Base-by-base conservation (phyloP, 2,797 vertebrate genomes). In the Staurois parvus region DNA sequence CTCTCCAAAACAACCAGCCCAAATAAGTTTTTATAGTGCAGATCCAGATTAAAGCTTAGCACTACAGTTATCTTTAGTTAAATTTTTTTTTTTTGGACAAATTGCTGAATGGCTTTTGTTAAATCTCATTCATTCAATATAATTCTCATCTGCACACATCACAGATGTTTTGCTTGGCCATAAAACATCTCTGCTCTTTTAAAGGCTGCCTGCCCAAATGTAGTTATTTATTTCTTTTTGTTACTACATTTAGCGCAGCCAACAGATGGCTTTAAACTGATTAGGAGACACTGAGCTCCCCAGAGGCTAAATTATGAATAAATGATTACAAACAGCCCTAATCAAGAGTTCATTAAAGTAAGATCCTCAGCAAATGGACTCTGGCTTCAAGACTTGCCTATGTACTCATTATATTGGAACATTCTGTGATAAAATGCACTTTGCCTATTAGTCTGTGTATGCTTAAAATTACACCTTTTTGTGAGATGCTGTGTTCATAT, bases 191-290 rank as follows among this genome's bases (percentile, higher is more conserved):
- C 34, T 87, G 73, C 66, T 37, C 56, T 76, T 76, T 69, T 76
- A 8, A 13, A 17, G 37, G 37, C 37, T 37, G 73, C 26, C 67
- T 79, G 21, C 52, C 64, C 40, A 82, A 87, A 87, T 88, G 82
- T 85, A 80, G 89, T 90, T 84, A 56, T 70, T 67, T 64, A 64
- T 78, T 69, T 89, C 24, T 48, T 85, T 79, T 89, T 89, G 82
- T 91, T 88, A 67, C 84, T 88, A 45, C 13, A 56, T 84, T 91
- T 82, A 84, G 40, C 62, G 70, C 84, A 89, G 84, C 88, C 89
- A 90, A 85, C 90, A 89, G 87, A 91, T 91, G 86, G 86, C 70
- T 90, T 90, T 91, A 89, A 88, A 84, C 87, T 90, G 88, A 89
- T 90, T 90, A 88, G 42, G 52, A 86, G 79, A 81, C 87, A 83